Base-by-base conservation (phyloP, 1,140 invertebrate species). In the Drosophila kikkawai region DNA sequence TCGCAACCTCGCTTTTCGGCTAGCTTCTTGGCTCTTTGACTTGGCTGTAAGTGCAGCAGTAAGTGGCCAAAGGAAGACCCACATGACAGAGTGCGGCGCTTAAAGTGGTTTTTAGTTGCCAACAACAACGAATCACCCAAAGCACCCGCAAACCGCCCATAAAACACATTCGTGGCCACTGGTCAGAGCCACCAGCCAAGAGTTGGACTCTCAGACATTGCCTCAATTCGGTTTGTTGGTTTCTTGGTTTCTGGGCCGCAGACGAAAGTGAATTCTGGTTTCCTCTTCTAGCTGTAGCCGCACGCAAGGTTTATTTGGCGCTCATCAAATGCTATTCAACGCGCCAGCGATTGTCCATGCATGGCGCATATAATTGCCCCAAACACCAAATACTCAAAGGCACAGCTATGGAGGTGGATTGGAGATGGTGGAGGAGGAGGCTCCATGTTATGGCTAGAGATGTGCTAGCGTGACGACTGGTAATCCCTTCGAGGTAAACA, bases 231-330 rank as follows among this genome's bases (percentile, higher is more conserved):
- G 67, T 73, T 73, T 80, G 67, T 83, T 83, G 80, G 80, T 56
- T 56, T 56, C 50, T 56, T 56, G 53, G 53, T 82, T 82, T 82
- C 80, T 82, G 75, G 80, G 80, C 59, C 80, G 36, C 71, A 70
- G 75, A 79, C 58, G 82, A 84, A 84, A 84, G 81, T 77, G 81
- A 84, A 84, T 84, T 84, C 81, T 77, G 57, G 76, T 61, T 59
- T 50, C 73, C 60, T 65, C 64, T 71, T 71, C 71, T 58, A 15
- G 50, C 26, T 56, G 9, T 47, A 55, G 66, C 74, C 36, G 67
- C 79, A 82, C 75, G 80, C 66, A 74, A 69, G 58, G 71, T 50
- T 59, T 76, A 71, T 68, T 59, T 37, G 19, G 12, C 66, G 66
- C 66, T 53, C 65, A 67, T 67, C 65, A 48, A 67, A 47, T 19